Evolutionary conservation across 2,888 invertebrate species (phyloP).

Genomic region (Ochropleura leucogaster): DNA sequence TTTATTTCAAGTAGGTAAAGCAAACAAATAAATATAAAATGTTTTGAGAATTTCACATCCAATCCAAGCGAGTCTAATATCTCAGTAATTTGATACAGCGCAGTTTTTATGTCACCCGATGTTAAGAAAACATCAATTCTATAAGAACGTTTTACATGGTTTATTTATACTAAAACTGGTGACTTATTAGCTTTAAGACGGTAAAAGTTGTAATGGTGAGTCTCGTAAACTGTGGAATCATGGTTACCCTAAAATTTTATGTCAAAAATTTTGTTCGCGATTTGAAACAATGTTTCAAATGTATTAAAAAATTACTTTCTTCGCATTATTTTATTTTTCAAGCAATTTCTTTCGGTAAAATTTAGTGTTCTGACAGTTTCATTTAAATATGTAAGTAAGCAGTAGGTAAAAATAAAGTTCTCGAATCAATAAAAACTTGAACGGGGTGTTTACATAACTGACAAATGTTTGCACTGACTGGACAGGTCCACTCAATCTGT

Average conservation of each 20-base stretch:
- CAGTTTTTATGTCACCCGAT: conserved; percentile 74
- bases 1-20: conserved; percentile 24
- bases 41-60: conserved; percentile 61
- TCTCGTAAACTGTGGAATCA: conserved; percentile 33
- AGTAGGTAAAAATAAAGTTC: background rate
- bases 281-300: background rate
- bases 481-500: too few relatives aligned
- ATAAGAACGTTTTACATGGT: conserved; percentile 69
- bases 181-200: conserved; percentile 53
- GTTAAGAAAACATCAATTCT: conserved; percentile 76
- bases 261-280: conserved; percentile 10
- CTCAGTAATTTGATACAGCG: conserved; percentile 70
- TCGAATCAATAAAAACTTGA: background rate
- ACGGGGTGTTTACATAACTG: too few relatives aligned
- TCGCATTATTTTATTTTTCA: background rate
- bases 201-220: conserved; percentile 45
- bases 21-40: conserved; percentile 51
- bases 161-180: conserved; percentile 66
- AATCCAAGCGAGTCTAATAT: conserved; percentile 57
- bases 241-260: conserved; percentile 43
- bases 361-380: background rate
- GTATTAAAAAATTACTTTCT: background rate
- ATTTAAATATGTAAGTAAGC: background rate
- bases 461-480: too few relatives aligned
- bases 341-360: background rate